Base-by-base conservation (phyloP, 2,888 invertebrate genomes). In the Synanthedon andrenaeformis region DNA sequence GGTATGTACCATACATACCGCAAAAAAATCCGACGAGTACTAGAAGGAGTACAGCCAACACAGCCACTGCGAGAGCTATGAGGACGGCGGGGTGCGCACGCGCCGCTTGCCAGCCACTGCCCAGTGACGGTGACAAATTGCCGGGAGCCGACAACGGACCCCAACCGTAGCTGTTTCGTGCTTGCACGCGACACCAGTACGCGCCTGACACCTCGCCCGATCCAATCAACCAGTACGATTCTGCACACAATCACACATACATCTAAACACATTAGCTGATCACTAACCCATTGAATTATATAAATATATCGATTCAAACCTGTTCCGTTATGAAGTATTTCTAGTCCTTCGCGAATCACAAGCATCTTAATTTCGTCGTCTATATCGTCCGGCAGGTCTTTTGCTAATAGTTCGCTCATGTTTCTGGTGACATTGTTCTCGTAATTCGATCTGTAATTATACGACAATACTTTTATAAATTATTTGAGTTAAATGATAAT, bases 151-250 rank as follows among this genome's bases (percentile, higher is more conserved):
- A 96, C 74, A 92, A 92, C 13, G 91, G 89, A 56, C 96, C 94
- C 91, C 94, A 95, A 19, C 97, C 97, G 74, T 93, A 92, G 3
- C 88, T 82, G 77, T 97, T 97, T 55, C 89, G 85, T 0, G 96
- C 96, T 57, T 92, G 90, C 51, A 95, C 95, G 10, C 94, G 89
- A 70, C 95, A 95, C 53, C 89, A 83, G 63, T 93, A 92, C 52
- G 90, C 87, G 23, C 89, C 81, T 56, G 90, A 90, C 19, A 89
- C 88, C 53, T 89, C 89, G 53, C 92, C 80, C 13, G 91, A 91
- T 10, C 90, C 89, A 28, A 96, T 91, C 57, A 94, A 90, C 94
- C 96, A 97, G 69, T 93, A 93, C 56, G 92, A 91, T 50, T 95
- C 92, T 91, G 72, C 42, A 12, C 35, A 35, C 35, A 35, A 10